A percentile compares a stretch with the other conserved stretches of the same genome.
These are phyloP conservation scores for Metopia argyrocephala DNA, from an alignment of 2,888 invertebrate genomes.

Conservation along the genomic window DNA sequence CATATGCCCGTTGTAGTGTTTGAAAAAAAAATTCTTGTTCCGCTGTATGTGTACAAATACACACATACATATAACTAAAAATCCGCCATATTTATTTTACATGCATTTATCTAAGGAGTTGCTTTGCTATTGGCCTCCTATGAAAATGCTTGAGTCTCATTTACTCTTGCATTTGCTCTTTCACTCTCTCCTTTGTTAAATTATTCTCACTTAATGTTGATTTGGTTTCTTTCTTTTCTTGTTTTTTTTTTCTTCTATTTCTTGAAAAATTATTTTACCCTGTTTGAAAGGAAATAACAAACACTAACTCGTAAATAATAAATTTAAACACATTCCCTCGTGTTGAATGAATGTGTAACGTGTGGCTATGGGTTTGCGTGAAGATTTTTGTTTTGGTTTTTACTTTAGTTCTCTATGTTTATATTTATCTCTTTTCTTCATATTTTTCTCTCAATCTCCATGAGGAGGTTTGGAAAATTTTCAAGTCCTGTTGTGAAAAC, in stretches of 20 bases:
- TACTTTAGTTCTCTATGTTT: neutral
- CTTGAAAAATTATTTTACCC: constrained; percentile 25
- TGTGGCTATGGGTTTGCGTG: neutral
- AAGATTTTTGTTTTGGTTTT: constrained; percentile 4
- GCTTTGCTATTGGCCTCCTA: constrained; percentile 49
- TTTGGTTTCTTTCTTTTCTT: neutral
- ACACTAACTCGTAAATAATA: neutral
- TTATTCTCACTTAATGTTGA: neutral
- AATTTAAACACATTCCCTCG: neutral
- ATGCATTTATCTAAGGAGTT: constrained; percentile 27
- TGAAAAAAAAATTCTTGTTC: neutral
- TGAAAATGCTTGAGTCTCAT: constrained; percentile 29
- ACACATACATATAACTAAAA: neutral
- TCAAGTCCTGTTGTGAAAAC: neutral
- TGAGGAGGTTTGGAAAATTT: constrained; percentile 12
- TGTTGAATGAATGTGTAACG: neutral
- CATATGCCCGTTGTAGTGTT: neutral
- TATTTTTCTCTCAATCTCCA: neutral
- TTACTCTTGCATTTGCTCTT: constrained; percentile 45
- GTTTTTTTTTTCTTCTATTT: neutral
- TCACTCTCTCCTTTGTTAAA: constrained; percentile 2
- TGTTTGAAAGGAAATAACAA: neutral
- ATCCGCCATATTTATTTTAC: constrained; percentile 53
- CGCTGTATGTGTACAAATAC: neutral
- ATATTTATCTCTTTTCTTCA: neutral